Base-by-base conservation (phyloP, 2,888 invertebrate genomes). In the Ligdia adustata region DNA sequence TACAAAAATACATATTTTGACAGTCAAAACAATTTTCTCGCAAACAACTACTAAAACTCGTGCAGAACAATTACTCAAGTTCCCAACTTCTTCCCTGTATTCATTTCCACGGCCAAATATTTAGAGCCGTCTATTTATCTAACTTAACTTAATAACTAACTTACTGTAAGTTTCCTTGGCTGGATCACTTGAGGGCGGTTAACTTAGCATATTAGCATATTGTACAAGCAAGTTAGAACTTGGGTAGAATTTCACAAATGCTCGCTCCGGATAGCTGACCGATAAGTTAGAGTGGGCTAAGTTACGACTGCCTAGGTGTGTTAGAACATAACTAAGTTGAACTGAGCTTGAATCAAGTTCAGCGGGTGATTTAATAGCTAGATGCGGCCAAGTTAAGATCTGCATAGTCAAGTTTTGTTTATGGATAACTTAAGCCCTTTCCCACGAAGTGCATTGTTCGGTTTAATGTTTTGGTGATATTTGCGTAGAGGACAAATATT, bases 181-280 rank as follows among this genome's bases (percentile, higher is more conserved):
- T 20, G 47, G 35, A 41, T 47, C 47, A 37, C 31, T 47, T 22
- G n/a, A 27, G 22, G 48, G 28, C 33, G 42, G 42, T 43, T 49
- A 49, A 49, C 33, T 49, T 48, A 32, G 29, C 48, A 37, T 51
- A 60, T 57, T 60, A 57, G 51, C 60, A 60, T 60, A 60, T 47
- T 57, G 55, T 60, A 43, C 51, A 52, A 57, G 55, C 55, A 57
- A 43, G 39, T 9, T 51, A 47, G 40, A 55, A 55, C 52, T 60
- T 52, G 44, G 33, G 35, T 41, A 29, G 39, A 44, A 52, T 50
- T 54, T 50, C 46, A 38, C 50, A 44, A 59, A 56, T 52, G 54
- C 39, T 45, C 46, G 29, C 39, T 31, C 46, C 47, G 51, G 52
- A 53, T 60, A 44, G 40, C 52, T 59, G 57, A 57, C 57, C 55